Conservation (phyloP, 2,113 vertebrate species). For the Antechinus flavipes region DNA sequence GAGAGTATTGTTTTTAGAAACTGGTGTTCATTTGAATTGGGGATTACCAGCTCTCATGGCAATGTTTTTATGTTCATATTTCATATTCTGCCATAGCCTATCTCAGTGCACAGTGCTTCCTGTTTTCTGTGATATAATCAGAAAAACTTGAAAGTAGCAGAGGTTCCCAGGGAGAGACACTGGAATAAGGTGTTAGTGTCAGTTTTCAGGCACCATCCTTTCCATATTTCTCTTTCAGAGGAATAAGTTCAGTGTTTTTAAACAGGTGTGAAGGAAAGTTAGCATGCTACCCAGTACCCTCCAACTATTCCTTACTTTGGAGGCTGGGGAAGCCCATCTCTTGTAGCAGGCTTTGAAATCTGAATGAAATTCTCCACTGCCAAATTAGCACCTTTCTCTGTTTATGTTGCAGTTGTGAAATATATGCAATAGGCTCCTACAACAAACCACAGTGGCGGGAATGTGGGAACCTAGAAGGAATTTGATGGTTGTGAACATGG, state of each 20-base stretch:
- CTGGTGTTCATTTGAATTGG: neutral
- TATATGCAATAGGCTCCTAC: constrained; percentile 38
- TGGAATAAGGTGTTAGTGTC: neutral
- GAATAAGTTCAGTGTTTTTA: constrained; percentile 53
- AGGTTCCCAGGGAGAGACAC: constrained; percentile 53
- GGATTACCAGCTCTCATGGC: neutral
- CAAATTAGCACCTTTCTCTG: constrained; percentile 50
- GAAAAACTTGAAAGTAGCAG: constrained; percentile 55
- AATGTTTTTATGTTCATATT: neutral
- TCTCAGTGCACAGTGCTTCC: neutral
- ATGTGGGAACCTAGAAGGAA: constrained; percentile 20
- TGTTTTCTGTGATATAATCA: neutral
- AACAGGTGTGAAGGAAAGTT: constrained; percentile 15
- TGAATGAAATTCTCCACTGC: constrained; percentile 59
- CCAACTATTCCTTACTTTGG: constrained; percentile 4
- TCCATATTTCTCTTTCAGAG: constrained; percentile 56
- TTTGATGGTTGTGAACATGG: constrained; percentile 30
- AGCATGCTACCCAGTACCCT: neutral
- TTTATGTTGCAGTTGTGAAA: constrained; percentile 58
- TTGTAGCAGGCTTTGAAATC: constrained; percentile 22
- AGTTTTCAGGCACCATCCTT: constrained; percentile 56
- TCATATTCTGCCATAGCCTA: neutral
- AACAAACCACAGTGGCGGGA: constrained; percentile 51
- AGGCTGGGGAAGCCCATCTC: constrained; percentile 52
- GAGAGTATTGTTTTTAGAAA: neutral